Evolutionary conservation across 2,888 invertebrate genomes (phyloP), one percentile per base, ranked within the genome.

Genomic region (Tuta absoluta): DNA sequence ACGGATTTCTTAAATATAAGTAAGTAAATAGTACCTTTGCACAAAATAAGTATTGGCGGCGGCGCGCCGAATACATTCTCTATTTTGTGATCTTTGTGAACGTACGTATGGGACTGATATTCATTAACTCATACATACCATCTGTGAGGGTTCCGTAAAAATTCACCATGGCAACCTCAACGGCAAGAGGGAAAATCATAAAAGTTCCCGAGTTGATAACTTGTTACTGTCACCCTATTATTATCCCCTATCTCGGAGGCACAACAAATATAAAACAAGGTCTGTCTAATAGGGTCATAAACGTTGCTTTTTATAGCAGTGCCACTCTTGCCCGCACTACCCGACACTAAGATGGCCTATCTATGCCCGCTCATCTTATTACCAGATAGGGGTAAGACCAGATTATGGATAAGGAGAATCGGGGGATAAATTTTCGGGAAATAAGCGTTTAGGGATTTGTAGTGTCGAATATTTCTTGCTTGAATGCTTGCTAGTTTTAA

Each of bases 321-420:
- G 14, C 23, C 51, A 53, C 23, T 75, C 73, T 74, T 53, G 23
- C 51, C 51, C 23, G 23, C 51, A 53, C 51, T 53, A 53, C 51
- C 51, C 51, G 24, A 53, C 51, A 53, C 51, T 53, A 24, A 53
- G 51, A 53, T 24, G 23, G 23, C 51, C 51, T 53, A 53, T 53
- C 51, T 53, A 14, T 23, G 23, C 24, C 51, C 51, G 23, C 51
- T 23, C 23, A 12, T 53, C 51, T 53, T 53, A 53, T 53, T 53
- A 53, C 51, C 1, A 53, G 51, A 53, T 53, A 23, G 51, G 51
- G 51, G 51, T 53, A 53, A 53, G 19, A 53, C 51, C 14, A 53
- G 48, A 48, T 48, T 19, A 10, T 19, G 51, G 51, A 53, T 53
- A 53, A 53, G 23, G 23, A 23, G 51, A 53, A 53, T 23, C 19